Evolutionary conservation across 2,113 vertebrate genomes (phyloP), one percentile per base, ranked within the genome.

Genomic region (Salvator merianae): DNA sequence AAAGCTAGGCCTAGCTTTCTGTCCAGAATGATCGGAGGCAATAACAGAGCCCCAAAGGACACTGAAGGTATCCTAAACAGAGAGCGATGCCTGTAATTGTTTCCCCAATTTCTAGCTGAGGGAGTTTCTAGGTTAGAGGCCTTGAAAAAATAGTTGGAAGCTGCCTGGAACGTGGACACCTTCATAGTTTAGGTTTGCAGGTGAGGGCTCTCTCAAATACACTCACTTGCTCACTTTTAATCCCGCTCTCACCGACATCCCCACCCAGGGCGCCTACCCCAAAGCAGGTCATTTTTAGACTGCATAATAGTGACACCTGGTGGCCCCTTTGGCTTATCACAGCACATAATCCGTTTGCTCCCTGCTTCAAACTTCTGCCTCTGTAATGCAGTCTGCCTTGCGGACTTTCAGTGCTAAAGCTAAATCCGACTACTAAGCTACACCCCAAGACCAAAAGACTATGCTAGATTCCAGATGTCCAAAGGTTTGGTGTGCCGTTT

Each of bases 281-380:
- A 30, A 36, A 82, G 32, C 74, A 28, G 30, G 43, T 77, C 7
- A 2, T 50, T n/a, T 26, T 82, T 72, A 66, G 18, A 12, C 59
- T 79, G 81, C 83, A 47, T 40, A 68, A 73, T 16, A 8, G 59
- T 16, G 76, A 73, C 86, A 79, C 75, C 69, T 32, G 30, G 75
- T 32, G 76, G 69, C 81, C 62, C 79, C 9, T 32, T 4, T 38
- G 40, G 28, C 13, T 68, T 24, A 79, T 79, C 32, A 66, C 69
- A 63, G 9, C n/a, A 65, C 34, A n/a, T n/a, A 24, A 47, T 43
- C 70, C 30, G n/a, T 7, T 43, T 63, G 2, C 7, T 40, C 53
- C 12, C 0, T 16, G 13, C 66, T 47, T 34, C 36, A 30, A 16
- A 65, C 24, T 53, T 22, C 26, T 24, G 38, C 2, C 24, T 22